phyloP scores from a whole-genome alignment of 2,888 invertebrate species.

The Synergus gifuensis region DNA sequence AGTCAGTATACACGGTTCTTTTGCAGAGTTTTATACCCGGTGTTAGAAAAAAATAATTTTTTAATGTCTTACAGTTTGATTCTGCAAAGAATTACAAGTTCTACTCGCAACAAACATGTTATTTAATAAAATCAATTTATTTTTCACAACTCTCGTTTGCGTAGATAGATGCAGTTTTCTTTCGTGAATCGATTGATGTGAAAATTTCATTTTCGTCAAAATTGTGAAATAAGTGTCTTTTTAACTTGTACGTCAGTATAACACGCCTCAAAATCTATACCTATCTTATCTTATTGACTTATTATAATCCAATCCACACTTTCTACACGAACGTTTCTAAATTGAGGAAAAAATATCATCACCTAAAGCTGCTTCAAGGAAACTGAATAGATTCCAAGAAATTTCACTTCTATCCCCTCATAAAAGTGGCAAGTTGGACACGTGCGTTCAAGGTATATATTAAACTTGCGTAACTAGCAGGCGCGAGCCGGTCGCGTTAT shows the following conservation, averaged over 20 bases:
- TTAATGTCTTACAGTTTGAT: no score
- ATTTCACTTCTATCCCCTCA: constrained; percentile 24
- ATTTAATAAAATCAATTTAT: no score
- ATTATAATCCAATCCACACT: neutral
- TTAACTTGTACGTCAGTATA: neutral
- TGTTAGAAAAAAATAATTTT: no score
- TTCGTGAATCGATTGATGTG: no score
- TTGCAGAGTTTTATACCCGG: no score
- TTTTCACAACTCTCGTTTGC: no score
- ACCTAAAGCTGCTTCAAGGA: neutral
- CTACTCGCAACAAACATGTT: no score
- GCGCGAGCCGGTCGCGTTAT: constrained; percentile 31
- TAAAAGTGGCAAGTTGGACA: constrained; percentile 29
- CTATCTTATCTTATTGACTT: neutral
- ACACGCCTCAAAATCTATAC: neutral
- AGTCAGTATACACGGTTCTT: no score
- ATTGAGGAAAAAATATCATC: neutral
- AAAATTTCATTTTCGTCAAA: no score
- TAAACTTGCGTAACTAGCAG: constrained; percentile 35
- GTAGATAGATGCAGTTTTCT: no score
- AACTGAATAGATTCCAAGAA: neutral
- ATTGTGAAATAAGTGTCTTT: no score
- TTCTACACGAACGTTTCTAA: neutral
- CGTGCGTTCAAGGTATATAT: constrained; percentile 19
- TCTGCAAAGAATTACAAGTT: no score